Evolutionary conservation across 2,888 invertebrate species (phyloP).

Genomic region (Acanthosepion pharaonis): DNA sequence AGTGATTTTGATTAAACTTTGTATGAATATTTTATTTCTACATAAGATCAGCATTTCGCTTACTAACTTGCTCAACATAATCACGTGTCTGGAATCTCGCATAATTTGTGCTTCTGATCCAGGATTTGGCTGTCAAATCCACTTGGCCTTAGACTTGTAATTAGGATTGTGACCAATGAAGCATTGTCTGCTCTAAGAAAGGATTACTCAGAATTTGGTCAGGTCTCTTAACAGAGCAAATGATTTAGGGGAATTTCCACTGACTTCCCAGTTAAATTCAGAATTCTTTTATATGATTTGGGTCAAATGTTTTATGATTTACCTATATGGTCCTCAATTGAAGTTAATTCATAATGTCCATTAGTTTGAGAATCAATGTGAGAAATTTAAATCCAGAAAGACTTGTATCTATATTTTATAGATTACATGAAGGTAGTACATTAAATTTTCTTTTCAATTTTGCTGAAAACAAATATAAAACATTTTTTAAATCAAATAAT

Average conservation of each 20-base stretch:
- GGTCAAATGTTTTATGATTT: not conserved
- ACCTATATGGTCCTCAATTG: not conserved
- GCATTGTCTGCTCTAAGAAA: not conserved
- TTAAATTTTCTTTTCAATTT: too few species aligned
- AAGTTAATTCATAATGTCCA: too few species aligned
- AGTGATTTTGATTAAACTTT: not conserved
- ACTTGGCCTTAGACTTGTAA: not conserved
- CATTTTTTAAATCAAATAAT: too few species aligned
- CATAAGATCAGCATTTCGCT: not conserved
- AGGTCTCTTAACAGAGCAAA: not conserved
- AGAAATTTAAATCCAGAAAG: too few species aligned
- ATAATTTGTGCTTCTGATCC: not conserved
- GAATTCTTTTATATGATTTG: not conserved
- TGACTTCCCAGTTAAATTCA: not conserved
- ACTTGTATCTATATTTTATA: too few species aligned
- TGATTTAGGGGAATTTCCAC: not conserved
- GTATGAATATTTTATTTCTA: not conserved
- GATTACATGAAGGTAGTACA: too few species aligned
- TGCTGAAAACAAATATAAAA: too few species aligned
- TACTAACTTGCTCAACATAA: not conserved
- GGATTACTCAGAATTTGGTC: not conserved
- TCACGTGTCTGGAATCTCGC: slow-evolving; percentile 33
- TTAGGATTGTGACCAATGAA: not conserved
- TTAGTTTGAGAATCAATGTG: too few species aligned
- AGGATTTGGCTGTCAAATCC: slow-evolving; percentile 2